Percentiles rank a stretch among this genome's conserved stretches.
phyloP scores from a whole-genome alignment of 2,888 invertebrate species.

The Lycophotia porphyrea region DNA sequence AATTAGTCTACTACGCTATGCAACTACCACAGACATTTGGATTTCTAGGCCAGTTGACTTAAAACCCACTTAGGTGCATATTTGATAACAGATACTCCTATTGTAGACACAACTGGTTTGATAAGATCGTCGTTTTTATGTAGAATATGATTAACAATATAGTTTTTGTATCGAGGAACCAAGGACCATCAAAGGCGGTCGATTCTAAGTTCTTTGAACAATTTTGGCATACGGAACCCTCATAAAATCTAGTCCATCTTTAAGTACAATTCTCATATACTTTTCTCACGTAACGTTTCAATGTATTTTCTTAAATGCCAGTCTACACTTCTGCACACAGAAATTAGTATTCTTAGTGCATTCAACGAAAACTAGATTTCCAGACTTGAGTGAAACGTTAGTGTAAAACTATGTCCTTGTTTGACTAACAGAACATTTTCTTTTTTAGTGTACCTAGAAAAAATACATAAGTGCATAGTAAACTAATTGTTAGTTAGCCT shows the following conservation, averaged over 20 bases:
- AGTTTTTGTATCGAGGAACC: not conserved
- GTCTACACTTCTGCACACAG: constrained; percentile 35
- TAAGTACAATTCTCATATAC: not conserved
- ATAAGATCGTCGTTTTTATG: not conserved
- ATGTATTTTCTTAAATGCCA: constrained; percentile 22
- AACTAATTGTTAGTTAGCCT: not conserved
- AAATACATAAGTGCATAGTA: not conserved
- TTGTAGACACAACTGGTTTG: not conserved
- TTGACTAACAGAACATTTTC: constrained; percentile 26
- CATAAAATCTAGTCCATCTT: not conserved
- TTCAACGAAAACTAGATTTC: constrained; percentile 56
- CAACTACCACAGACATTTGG: not conserved
- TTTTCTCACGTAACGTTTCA: constrained; percentile 13
- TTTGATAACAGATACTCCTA: constrained; percentile 13
- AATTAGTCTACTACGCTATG: constrained; percentile 3
- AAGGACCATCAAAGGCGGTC: not conserved
- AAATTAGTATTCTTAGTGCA: constrained; percentile 55
- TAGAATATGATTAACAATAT: not conserved
- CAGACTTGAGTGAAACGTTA: constrained; percentile 33
- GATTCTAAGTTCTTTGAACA: not conserved
- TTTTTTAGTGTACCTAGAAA: not conserved
- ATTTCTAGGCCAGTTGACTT: constrained; percentile 34
- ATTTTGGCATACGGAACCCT: not conserved
- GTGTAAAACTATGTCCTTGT: constrained; percentile 24
- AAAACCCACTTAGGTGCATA: constrained; percentile 2